Percentiles rank a stretch among this genome's conserved stretches.
These are phyloP conservation scores for Thamnophis elegans DNA, from an alignment of 2,797 vertebrate species.

Conservation along the genomic window DNA sequence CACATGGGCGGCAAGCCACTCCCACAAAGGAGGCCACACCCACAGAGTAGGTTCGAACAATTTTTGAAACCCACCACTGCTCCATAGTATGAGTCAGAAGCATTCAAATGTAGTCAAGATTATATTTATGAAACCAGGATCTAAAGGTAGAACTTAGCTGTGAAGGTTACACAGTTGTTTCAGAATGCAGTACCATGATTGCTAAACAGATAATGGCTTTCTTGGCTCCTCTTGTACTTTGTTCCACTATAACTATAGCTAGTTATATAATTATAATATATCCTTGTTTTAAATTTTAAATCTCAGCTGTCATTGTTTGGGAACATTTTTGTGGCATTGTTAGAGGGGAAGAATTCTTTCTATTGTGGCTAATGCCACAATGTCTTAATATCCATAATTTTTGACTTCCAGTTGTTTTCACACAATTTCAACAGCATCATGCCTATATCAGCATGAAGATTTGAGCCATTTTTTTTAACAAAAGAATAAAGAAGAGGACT, in stretches of 20 bases:
- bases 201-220: not conserved
- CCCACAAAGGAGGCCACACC: too few species aligned
- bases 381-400: not conserved
- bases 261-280: not conserved
- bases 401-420: too few species aligned
- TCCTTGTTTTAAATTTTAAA: not conserved
- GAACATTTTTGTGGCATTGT: not conserved
- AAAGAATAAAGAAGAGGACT: not conserved
- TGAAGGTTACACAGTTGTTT: not conserved
- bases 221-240: not conserved
- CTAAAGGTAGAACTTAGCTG: not conserved
- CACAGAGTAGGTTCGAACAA: too few species aligned
- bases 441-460: not conserved
- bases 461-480: not conserved
- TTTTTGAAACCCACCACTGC: too few species aligned
- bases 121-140: not conserved
- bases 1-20: too few species aligned
- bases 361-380: not conserved
- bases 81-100: not conserved
- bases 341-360: not conserved
- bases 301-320: not conserved
- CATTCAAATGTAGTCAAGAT: not conserved
- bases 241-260: not conserved
- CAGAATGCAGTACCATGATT: not conserved
- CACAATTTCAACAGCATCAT: not conserved